These are phyloP conservation scores for Drosophila limbata DNA, from an alignment of 2,888 invertebrate genomes.

Conservation along the genomic window DNA sequence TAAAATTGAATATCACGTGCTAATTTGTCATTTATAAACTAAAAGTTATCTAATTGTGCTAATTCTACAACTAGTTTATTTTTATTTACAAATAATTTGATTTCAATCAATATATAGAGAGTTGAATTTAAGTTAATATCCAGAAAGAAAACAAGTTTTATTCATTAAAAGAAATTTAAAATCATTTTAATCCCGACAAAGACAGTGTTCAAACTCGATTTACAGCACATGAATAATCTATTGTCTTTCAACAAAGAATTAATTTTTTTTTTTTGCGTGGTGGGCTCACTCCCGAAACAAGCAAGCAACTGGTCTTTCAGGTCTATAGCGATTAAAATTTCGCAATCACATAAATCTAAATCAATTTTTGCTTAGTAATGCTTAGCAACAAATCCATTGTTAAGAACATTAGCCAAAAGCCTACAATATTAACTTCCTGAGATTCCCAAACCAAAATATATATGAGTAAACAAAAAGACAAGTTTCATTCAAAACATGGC, in stretches of 20 bases:
- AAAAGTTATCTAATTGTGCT: constrained; percentile 4
- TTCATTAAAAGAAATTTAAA: not conserved
- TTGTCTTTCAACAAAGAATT: constrained; percentile 3
- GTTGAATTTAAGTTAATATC: not conserved
- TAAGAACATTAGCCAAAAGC: not conserved
- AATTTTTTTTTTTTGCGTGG: not conserved
- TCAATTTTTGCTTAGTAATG: constrained; percentile 16
- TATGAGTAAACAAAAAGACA: not conserved
- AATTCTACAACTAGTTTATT: constrained; percentile 12
- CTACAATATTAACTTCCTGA: constrained; percentile 3
- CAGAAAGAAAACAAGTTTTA: constrained; percentile 5
- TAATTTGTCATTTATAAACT: constrained; percentile 2
- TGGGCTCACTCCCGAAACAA: not conserved
- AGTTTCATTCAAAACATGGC: constrained; percentile 14
- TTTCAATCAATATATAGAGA: not conserved
- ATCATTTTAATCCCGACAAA: not conserved
- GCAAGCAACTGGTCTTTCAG: constrained; percentile 23
- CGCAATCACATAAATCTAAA: not conserved
- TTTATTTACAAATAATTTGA: not conserved
- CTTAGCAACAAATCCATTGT: constrained; percentile 5
- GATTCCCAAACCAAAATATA: not conserved
- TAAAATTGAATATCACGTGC: constrained; percentile 1
- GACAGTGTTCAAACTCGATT: not conserved
- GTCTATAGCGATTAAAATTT: constrained; percentile 3
- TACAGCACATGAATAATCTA: not conserved